Evolutionary conservation across 37 sponge, comb jelly and placozoan genomes (phyloP).

Genomic region (Dysidea cf. avara): DNA sequence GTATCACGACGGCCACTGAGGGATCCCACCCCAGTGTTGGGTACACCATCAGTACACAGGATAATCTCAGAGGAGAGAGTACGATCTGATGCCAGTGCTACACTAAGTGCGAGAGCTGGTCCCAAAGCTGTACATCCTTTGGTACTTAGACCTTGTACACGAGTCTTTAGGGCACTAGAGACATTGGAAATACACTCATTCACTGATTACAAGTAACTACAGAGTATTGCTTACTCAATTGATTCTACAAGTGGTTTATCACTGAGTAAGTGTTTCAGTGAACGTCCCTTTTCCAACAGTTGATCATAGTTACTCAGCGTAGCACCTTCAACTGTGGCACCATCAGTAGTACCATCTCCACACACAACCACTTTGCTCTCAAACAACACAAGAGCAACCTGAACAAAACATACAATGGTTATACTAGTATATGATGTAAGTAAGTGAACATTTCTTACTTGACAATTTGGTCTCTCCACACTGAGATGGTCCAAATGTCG

Average conservation of each 20-base stretch:
- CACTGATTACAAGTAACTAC: conserved; percentile 63
- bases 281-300: conserved; percentile 65
- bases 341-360: conserved; percentile 60
- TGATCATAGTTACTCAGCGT: conserved; percentile 51
- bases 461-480: conserved; percentile 59
- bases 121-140: conserved; percentile 91
- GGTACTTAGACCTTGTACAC: conserved; percentile 44
- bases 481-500: conserved; percentile 78
- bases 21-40: conserved; percentile 84
- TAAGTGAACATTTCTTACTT: conserved; percentile 58
- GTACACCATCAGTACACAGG: conserved; percentile 92
- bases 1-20: conserved; percentile 25
- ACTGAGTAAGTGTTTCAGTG: not conserved
- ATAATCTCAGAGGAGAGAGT: conserved; percentile 82
- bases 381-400: conserved; percentile 72
- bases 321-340: conserved; percentile 40
- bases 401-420: conserved; percentile 19
- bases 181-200: conserved; percentile 33
- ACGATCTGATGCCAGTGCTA: conserved; percentile 80
- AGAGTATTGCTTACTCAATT: not conserved
- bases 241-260: not conserved
- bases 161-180: conserved; percentile 65
- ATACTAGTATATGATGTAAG: conserved; percentile 65
- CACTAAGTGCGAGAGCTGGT: conserved; percentile 79
- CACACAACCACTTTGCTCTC: conserved; percentile 66